Base-by-base conservation (phyloP, 2,888 invertebrate species). In the Dryococelus australis region DNA sequence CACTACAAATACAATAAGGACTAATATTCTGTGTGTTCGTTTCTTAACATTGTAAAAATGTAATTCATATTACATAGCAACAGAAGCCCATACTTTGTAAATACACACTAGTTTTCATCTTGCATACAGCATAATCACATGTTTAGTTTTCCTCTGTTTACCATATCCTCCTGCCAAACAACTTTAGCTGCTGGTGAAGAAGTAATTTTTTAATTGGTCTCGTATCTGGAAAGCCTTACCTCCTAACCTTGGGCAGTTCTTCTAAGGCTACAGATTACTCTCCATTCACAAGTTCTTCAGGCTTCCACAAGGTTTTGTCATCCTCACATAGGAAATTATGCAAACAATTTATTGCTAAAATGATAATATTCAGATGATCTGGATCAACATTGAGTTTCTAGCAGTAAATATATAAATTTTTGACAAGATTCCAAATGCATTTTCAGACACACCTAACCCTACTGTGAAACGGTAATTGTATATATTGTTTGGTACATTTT, bases 381-480 rank as follows among this genome's bases (percentile, higher is more conserved):
- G 80, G 80, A 27, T 26, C 12, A 26, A 80, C 24, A 12, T n/a
- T 4, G 27, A 80, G 28, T 12, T 28, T 80, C 80, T 28, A 9
- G 27, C 28, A 24, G 26, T 80, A 80, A 12, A 24, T 80, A 13
- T 24, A 13, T 5, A 80, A 80, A 4, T 80, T 80, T 28, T 80
- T n/a, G 80, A n/a, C 80, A 80, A 5, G 13, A 80, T 80, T 12
- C 12, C 80, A 80, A 80, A n/a, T 5, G n/a, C 24, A 28, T 80
- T 80, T 80, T 80, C 80, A n/a, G 27, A 27, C 12, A 80, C 80
- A 13, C 26, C 80, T 80, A n/a, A 13, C 26, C 80, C 80, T n/a
- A 27, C 27, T 27, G 24, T 80, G 80, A n/a, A n/a, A 13, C 80
- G n/a, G 80, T 80, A 80, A 28, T 80, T 80, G 80, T 80, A 80